These are phyloP conservation scores for Sceloporus tristichus DNA, from an alignment of 2,113 vertebrate genomes.

Conservation along the genomic window DNA sequence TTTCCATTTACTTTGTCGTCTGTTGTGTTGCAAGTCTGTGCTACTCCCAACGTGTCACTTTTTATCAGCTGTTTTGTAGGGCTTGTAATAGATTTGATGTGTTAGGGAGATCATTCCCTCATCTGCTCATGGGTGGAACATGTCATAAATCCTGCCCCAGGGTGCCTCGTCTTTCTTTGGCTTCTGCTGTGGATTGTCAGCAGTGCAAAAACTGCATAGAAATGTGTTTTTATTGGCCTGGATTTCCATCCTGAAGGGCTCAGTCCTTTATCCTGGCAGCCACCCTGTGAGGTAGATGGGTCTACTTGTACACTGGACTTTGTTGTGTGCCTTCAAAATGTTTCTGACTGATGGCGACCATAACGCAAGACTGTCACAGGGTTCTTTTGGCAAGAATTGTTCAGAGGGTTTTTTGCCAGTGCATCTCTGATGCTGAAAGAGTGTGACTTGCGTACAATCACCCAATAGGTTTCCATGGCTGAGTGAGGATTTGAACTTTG, in stretches of 20 bases:
- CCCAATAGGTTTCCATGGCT: too few relatives aligned
- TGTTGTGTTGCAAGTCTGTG: neutral
- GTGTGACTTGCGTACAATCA: too few relatives aligned
- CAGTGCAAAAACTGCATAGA: neutral
- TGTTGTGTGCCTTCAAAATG: too few relatives aligned
- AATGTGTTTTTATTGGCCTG: neutral
- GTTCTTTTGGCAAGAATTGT: too few relatives aligned
- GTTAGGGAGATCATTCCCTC: neutral
- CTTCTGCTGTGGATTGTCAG: neutral
- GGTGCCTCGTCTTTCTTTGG: neutral
- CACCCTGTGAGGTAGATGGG: slow-evolving; percentile 15
- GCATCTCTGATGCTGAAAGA: too few relatives aligned
- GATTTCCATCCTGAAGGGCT: neutral
- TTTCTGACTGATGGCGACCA: too few relatives aligned
- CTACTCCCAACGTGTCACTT: neutral
- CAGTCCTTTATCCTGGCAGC: neutral
- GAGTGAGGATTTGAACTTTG: too few relatives aligned
- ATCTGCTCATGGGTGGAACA: too few relatives aligned
- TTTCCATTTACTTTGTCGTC: neutral
- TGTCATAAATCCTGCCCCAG: neutral
- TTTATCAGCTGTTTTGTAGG: neutral
- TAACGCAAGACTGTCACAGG: too few relatives aligned
- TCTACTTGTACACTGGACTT: neutral
- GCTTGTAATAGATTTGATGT: neutral
- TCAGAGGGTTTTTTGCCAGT: too few relatives aligned